Conservation (phyloP, 2,888 invertebrate genomes). For the Punctoribates punctum region DNA sequence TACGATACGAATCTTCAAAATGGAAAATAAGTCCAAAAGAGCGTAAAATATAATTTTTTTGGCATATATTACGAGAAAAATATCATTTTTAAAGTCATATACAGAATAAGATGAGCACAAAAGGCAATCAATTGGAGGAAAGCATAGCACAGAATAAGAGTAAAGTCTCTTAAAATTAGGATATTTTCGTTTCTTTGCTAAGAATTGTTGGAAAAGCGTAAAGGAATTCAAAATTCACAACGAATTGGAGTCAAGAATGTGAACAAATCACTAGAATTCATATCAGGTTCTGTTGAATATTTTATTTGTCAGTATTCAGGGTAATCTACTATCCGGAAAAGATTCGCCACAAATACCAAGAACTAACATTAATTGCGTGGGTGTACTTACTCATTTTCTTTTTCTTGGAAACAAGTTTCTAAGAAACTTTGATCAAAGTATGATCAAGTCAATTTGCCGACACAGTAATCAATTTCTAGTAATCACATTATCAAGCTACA, state of each 20-base stretch:
- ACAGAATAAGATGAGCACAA: neutral
- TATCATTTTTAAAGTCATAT: neutral
- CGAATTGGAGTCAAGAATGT: neutral
- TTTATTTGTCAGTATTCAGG: too few relatives aligned
- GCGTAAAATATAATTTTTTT: slow-evolving; percentile 31
- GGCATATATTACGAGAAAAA: slow-evolving; percentile 20
- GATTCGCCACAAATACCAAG: too few relatives aligned
- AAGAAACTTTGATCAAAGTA: too few relatives aligned
- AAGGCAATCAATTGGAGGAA: too few relatives aligned
- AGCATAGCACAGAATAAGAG: neutral
- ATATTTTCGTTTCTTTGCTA: neutral
- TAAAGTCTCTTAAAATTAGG: neutral
- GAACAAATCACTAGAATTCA: neutral
- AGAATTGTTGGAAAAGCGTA: neutral
- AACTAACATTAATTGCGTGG: too few relatives aligned
- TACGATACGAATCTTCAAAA: slow-evolving; percentile 31
- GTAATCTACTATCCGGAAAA: too few relatives aligned
- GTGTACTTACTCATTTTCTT: too few relatives aligned
- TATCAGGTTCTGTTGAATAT: neutral
- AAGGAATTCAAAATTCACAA: neutral
- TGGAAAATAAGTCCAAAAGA: slow-evolving; percentile 28
- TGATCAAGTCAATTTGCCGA: too few relatives aligned
- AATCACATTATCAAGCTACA: too few relatives aligned
- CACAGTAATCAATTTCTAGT: too few relatives aligned
- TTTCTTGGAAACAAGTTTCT: too few relatives aligned